Evolutionary conservation across 2,113 vertebrate genomes (phyloP).

Genomic region (Rhabdomys dilectus): DNA sequence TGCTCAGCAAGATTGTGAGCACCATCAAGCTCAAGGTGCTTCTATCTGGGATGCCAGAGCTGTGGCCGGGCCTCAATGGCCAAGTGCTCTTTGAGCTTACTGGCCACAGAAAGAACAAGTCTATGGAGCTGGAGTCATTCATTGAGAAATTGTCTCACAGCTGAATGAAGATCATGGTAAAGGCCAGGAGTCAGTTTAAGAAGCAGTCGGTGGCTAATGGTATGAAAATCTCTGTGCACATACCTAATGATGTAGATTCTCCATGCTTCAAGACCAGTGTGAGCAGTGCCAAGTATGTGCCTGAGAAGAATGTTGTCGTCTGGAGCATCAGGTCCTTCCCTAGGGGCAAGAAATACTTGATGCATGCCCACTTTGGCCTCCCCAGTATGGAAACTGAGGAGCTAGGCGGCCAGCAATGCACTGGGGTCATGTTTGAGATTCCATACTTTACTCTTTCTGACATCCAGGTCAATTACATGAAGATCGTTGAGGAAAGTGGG

Average conservation of each 20-base stretch:
- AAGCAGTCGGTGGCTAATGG: conserved; percentile 97
- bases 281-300: conserved; percentile 93
- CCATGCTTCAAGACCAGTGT: conserved; percentile 96
- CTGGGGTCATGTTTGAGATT: conserved; percentile 96
- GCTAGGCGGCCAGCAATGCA: conserved; percentile 93
- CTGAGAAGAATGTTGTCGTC: conserved; percentile 93
- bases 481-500: no score
- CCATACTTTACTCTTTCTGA: conserved; percentile 97
- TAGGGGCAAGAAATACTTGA: conserved; percentile 95
- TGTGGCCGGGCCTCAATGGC: conserved; percentile 94
- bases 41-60: conserved; percentile 95
- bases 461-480: conserved; percentile 90
- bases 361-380: conserved; percentile 96
- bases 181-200: conserved; percentile 99
- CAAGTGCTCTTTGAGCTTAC: conserved; percentile 95
- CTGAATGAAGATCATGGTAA: no score
- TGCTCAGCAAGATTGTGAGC: conserved; percentile 94
- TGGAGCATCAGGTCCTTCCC: conserved; percentile 98
- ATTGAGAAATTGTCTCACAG: no score
- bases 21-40: conserved; percentile 94
- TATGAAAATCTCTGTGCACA: conserved; percentile 94
- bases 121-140: no score
- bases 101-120: conserved; percentile 78
- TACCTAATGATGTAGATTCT: conserved; percentile 96
- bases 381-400: conserved; percentile 95